A percentile compares a stretch with the other conserved stretches of the same genome.
phyloP scores from a whole-genome alignment of 2,113 vertebrate genomes.

The Ardeotis arabs region DNA sequence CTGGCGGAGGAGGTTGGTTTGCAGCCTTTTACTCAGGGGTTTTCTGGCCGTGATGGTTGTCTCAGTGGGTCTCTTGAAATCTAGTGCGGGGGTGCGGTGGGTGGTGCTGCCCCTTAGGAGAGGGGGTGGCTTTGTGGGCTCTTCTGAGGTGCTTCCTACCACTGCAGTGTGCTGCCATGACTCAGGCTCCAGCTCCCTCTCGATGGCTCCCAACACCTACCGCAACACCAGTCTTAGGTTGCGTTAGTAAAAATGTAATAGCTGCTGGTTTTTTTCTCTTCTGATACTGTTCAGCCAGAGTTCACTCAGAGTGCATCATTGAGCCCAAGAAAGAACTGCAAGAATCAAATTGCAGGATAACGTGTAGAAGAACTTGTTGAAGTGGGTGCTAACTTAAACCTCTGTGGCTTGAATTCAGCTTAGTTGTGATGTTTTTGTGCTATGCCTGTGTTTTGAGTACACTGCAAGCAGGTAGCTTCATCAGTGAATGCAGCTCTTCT shows the following conservation, averaged over 20 bases:
- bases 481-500: background rate
- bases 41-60: rapidly evolving
- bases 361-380: background rate
- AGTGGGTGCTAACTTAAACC: background rate
- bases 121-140: rapidly evolving
- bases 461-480: background rate
- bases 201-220: rapidly evolving
- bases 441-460: background rate
- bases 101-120: background rate
- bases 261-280: background rate
- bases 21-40: background rate
- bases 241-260: background rate
- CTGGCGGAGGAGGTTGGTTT: background rate
- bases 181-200: background rate
- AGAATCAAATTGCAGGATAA: background rate
- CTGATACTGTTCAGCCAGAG: background rate
- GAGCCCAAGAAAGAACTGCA: background rate
- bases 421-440: background rate
- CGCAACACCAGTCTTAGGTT: rapidly evolving
- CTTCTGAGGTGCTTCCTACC: rapidly evolving
- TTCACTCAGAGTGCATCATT: rapidly evolving
- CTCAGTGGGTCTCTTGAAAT: rapidly evolving
- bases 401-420: background rate
- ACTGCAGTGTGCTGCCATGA: rapidly evolving
- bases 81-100: rapidly evolving